Percentiles rank a stretch among this genome's conserved stretches.
phyloP scores from a whole-genome alignment of 2,888 invertebrate species.

The Drosophila recens region DNA sequence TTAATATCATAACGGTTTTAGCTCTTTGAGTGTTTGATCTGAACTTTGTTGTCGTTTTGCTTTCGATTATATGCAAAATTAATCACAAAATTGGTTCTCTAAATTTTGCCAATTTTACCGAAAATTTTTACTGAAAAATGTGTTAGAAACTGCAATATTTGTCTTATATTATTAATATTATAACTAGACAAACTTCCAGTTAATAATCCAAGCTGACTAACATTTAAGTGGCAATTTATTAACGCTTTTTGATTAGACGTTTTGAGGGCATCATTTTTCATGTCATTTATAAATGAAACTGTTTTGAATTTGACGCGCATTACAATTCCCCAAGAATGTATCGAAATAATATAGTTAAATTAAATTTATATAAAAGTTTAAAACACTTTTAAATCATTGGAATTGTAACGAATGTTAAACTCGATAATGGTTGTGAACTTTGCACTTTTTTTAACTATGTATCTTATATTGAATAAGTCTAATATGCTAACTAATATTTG shows the following conservation, averaged over 20 bases:
- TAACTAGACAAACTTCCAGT: neutral
- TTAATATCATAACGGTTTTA: too few relatives aligned
- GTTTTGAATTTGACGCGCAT: neutral
- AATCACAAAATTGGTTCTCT: too few relatives aligned
- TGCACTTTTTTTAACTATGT: neutral
- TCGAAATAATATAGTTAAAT: neutral
- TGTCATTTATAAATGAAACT: neutral
- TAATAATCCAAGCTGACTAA: conserved; percentile 2
- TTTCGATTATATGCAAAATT: too few relatives aligned
- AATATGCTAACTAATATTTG: conserved; percentile 20
- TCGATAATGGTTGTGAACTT: neutral
- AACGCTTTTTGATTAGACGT: neutral
- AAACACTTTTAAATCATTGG: too few relatives aligned
- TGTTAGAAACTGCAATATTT: too few relatives aligned
- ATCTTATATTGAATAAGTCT: neutral
- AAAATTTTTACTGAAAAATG: too few relatives aligned
- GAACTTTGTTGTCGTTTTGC: too few relatives aligned
- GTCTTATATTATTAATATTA: neutral
- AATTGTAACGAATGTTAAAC: neutral
- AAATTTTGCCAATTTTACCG: too few relatives aligned
- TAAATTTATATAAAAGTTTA: neutral
- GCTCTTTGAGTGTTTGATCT: too few relatives aligned
- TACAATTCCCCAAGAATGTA: neutral
- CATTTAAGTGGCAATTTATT: conserved; percentile 1
- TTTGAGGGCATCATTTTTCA: neutral